phyloP scores from a whole-genome alignment of 2,797 vertebrate genomes.

The Vespertilio murinus region DNA sequence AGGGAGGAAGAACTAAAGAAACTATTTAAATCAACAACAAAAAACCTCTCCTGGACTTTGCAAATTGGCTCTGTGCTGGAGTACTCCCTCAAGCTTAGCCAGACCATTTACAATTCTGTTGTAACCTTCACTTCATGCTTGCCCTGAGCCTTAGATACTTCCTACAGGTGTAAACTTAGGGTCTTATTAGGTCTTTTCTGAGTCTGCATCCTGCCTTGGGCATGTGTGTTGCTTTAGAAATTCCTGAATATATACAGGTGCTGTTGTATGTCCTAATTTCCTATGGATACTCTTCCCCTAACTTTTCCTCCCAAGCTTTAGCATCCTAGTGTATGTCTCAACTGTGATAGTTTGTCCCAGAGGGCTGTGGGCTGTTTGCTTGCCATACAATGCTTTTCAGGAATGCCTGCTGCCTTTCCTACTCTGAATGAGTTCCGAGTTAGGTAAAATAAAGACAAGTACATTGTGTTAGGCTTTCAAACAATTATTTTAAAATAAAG shows the following conservation, averaged over 20 bases:
- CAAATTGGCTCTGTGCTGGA: not conserved
- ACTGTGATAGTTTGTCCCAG: not conserved
- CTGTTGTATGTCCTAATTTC: not conserved
- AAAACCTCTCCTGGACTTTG: not conserved
- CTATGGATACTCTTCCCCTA: not conserved
- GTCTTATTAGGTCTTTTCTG: not conserved
- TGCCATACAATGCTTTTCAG: not conserved
- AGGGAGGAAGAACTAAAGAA: not conserved
- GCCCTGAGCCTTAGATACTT: not conserved
- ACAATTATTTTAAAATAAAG: not conserved
- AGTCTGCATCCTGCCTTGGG: not conserved
- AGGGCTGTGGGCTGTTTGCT: not conserved
- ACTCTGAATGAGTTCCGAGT: not conserved
- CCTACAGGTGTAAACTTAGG: not conserved
- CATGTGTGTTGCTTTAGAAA: not conserved
- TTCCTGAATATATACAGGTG: not conserved
- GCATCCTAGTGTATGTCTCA: not conserved
- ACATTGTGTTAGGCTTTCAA: not conserved
- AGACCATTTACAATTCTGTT: not conserved
- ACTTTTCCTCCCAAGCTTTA: not conserved
- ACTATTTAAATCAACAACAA: not conserved
- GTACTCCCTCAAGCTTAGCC: not conserved
- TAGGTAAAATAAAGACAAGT: not conserved
- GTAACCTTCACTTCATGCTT: not conserved
- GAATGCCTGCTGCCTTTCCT: not conserved